Percentiles rank a stretch among this genome's conserved stretches.
These are phyloP conservation scores for Cyanocitta stelleri DNA, from an alignment of 2,113 vertebrate genomes.

Conservation along the genomic window DNA sequence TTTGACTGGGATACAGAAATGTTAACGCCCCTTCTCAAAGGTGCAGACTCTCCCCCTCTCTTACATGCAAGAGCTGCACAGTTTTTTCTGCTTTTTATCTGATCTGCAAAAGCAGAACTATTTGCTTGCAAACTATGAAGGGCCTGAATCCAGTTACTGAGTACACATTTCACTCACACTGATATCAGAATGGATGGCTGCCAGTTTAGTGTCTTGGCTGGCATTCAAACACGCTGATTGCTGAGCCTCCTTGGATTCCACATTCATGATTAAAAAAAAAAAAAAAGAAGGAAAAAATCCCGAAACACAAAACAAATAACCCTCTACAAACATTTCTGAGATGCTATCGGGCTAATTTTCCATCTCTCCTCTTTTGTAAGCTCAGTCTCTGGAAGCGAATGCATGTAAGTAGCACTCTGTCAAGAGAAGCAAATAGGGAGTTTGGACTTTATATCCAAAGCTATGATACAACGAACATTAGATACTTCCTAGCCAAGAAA, in stretches of 20 bases:
- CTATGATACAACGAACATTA: not conserved
- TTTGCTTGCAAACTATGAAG: constrained; percentile 72
- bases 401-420: not conserved
- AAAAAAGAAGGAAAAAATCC: not conserved
- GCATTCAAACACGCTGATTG: constrained; percentile 66
- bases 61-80: not conserved
- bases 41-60: not conserved
- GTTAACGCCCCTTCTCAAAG: not conserved
- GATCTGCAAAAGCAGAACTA: constrained; percentile 66
- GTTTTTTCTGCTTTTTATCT: constrained; percentile 33
- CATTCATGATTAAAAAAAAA: not conserved
- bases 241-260: constrained; percentile 61
- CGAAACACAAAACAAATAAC: not conserved
- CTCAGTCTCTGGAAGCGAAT: not conserved
- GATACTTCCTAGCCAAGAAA: not conserved
- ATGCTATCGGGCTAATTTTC: not conserved
- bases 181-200: constrained; percentile 70
- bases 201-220: constrained; percentile 71
- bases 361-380: not conserved
- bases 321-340: constrained; percentile 53
- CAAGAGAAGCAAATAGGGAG: not conserved
- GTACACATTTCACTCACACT: constrained; percentile 71
- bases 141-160: constrained; percentile 71
- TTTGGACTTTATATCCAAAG: not conserved
- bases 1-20: constrained; percentile 6